Conservation (phyloP, 1,140 invertebrate genomes). For the Triops cancriformis region DNA sequence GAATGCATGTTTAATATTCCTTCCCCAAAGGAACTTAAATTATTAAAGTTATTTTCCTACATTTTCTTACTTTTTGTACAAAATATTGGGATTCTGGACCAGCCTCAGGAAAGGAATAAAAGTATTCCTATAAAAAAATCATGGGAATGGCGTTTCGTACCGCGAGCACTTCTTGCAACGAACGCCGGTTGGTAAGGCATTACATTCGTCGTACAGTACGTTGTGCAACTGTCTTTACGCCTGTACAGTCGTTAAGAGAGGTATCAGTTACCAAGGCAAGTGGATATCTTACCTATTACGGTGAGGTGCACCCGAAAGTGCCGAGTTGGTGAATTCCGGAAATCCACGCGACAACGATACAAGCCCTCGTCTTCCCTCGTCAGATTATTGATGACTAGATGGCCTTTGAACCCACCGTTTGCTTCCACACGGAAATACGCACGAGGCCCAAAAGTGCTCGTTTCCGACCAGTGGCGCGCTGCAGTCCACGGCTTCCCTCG, state of each 20-base stretch:
- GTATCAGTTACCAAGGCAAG: neutral
- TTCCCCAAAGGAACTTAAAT: too few species aligned
- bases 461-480: conserved; percentile 68
- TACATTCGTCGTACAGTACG: too few species aligned
- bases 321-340: conserved; percentile 37
- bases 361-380: conserved; percentile 35
- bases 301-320: conserved; percentile 36
- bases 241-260: neutral
- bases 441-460: conserved; percentile 61
- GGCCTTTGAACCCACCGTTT: conserved; percentile 17
- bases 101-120: too few species aligned
- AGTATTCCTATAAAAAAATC: too few species aligned
- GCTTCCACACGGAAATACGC: conserved; percentile 51
- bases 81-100: too few species aligned
- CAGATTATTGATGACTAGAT: conserved; percentile 25
- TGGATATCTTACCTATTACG: conserved; percentile 35
- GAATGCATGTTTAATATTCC: too few species aligned
- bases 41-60: too few species aligned
- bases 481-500: conserved; percentile 63
- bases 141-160: too few species aligned
- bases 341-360: conserved; percentile 39
- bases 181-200: too few species aligned
- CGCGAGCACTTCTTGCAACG: too few species aligned
- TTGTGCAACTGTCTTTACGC: too few species aligned
- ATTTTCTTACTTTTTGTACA: too few species aligned